phyloP scores from a whole-genome alignment of 1,140 invertebrate species.

The Lepidotrigona ventralis region DNA sequence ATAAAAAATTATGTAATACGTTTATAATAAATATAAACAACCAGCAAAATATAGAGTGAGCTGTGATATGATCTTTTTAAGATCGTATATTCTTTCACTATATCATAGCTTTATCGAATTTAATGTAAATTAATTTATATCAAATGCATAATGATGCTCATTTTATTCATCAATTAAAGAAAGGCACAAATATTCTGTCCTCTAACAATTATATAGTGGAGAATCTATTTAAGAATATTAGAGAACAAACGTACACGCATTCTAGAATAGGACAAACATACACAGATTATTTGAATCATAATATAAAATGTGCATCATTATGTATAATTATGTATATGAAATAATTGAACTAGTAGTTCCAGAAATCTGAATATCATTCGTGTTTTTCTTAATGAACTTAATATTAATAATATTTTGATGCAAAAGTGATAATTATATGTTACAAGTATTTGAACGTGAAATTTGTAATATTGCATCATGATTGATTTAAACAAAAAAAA shows the following conservation, averaged over 20 bases:
- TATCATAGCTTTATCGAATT: background rate
- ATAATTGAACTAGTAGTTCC: background rate
- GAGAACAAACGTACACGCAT: background rate
- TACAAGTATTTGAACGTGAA: background rate
- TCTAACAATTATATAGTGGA: background rate
- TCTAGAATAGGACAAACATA: no score
- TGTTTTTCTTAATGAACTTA: background rate
- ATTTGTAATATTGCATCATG: background rate
- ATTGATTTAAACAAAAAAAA: no score
- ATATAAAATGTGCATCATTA: constrained; percentile 25
- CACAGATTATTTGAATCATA: background rate
- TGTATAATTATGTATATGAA: constrained; percentile 4
- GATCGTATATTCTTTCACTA: background rate
- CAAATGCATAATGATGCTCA: constrained; percentile 20
- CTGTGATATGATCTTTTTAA: background rate
- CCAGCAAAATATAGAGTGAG: background rate
- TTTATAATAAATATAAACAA: background rate
- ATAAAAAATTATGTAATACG: background rate
- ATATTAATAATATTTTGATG: background rate
- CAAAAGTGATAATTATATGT: background rate
- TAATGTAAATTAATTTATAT: constrained; percentile 18
- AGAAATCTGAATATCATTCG: background rate
- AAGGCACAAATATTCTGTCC: background rate
- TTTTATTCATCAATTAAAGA: background rate
- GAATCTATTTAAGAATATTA: background rate